Base-by-base conservation (phyloP, 2,113 vertebrate genomes). In the Pituophis catenifer region DNA sequence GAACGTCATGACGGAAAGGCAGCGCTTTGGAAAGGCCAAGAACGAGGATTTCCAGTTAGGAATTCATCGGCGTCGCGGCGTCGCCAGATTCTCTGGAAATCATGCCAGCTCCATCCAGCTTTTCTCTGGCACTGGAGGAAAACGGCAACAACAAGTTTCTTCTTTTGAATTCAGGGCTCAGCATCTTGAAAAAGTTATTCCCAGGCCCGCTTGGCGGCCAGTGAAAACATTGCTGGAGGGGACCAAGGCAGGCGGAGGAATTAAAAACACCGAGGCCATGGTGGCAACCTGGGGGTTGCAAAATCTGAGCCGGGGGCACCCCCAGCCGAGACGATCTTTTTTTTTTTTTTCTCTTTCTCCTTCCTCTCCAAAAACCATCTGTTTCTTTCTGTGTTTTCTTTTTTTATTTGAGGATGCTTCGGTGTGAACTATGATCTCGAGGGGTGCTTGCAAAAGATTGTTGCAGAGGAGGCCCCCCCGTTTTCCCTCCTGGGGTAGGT, bases 1-100 rank as follows among this genome's bases (percentile, higher is more conserved):
- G 50, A 98, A 98, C 0, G 96, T 96, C 98, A 98, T 98, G 5
- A 58, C 23, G 8, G 11, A 24, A 26, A 13, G 7, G 87, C 70
- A 55, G 55, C 38, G 1, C 8, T 15, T 89, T 7, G 23, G 6
- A 33, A 3, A 29, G 19, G 19, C 26, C n/a, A 21, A 48, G 23
- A 11, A 10, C 0, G 6, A 59, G 91, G 44, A 23, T 33, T 29
- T 8, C 11, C 19, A 23, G 11, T 3, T 38, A 85, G 92, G 5
- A 50, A 54, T 89, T 17, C 8, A 24, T 2, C 33, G 48, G 88
- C 33, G 48, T 26, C 26, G 8, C 3, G 0, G 0, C 3, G 38
- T 44, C 38, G 92, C 26, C 65, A 2, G 65, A 8, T 33, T 62
- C 44, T 85, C 70, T 5, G 29, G 10, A 86, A 62, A 23, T 15